phyloP scores from a whole-genome alignment of 1,140 invertebrate species.

The Lutraria rhynchaena region DNA sequence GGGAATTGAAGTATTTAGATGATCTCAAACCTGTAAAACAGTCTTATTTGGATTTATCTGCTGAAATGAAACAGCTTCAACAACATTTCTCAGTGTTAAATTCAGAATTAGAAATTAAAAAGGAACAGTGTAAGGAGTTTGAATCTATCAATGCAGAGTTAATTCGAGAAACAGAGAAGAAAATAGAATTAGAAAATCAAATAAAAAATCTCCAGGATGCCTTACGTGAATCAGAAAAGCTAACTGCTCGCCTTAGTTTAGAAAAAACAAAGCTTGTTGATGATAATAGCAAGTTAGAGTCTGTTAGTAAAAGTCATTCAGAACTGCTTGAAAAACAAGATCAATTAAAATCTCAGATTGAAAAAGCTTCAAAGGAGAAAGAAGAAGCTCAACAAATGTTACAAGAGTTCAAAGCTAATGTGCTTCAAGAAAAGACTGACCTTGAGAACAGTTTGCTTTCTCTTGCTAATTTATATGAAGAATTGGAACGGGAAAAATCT shows the following conservation, averaged over 20 bases:
- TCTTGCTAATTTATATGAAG: slow-evolving; percentile 22
- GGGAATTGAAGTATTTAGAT: neutral
- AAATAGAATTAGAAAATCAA: slow-evolving; percentile 1
- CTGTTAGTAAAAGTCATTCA: neutral
- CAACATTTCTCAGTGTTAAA: slow-evolving; percentile 1
- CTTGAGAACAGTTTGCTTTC: slow-evolving; percentile 13
- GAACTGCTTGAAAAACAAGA: neutral
- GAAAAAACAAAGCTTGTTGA: slow-evolving; percentile 21
- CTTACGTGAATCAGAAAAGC: too few relatives aligned
- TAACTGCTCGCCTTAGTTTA: too few relatives aligned
- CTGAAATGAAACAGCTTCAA: slow-evolving; percentile 14
- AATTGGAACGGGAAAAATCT: slow-evolving; percentile 6
- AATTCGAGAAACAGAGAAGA: slow-evolving; percentile 31
- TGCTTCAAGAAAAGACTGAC: neutral
- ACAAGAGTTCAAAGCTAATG: neutral
- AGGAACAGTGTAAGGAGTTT: slow-evolving; percentile 8
- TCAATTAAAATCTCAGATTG: slow-evolving; percentile 8
- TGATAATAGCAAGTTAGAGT: slow-evolving; percentile 34
- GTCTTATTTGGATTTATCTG: slow-evolving; percentile 3
- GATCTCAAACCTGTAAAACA: too few relatives aligned
- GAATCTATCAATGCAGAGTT: slow-evolving; percentile 12
- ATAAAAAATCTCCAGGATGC: too few relatives aligned
- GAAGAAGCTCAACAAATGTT: neutral
- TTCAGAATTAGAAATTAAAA: slow-evolving; percentile 27
- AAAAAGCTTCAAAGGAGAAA: slow-evolving; percentile 10